Conservation (phyloP, 2,113 vertebrate genomes). For the Hipposideros armiger region DNA sequence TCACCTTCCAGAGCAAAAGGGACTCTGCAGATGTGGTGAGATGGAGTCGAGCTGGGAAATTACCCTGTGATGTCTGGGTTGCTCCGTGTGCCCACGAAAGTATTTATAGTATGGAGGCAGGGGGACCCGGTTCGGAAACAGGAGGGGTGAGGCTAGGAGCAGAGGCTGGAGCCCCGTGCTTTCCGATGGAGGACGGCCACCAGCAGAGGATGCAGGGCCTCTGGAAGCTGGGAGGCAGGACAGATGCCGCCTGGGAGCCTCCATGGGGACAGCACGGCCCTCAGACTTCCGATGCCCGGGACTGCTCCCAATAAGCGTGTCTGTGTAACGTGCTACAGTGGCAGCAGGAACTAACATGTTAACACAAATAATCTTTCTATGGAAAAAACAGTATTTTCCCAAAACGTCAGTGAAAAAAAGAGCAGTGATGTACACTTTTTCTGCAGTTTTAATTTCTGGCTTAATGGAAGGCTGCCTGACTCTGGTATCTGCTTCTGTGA, state of each 20-base stretch:
- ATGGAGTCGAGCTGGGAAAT: background rate
- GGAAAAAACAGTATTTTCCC: background rate
- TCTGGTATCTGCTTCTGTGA: background rate
- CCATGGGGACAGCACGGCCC: too few species aligned
- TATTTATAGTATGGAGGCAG: background rate
- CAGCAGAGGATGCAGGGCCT: background rate
- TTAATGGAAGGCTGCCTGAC: background rate
- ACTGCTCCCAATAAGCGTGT: too few species aligned
- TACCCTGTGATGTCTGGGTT: background rate
- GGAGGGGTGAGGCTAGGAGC: accelerated
- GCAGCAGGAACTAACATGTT: background rate
- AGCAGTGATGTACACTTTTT: background rate
- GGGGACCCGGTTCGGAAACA: background rate
- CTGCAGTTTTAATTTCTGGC: background rate
- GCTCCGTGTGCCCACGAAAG: background rate
- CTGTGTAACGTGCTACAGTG: background rate
- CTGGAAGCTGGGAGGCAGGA: background rate
- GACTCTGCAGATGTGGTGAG: too few species aligned
- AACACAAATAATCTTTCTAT: background rate
- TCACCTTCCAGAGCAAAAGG: too few species aligned
- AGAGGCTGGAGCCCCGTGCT: too few species aligned
- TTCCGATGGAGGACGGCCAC: background rate
- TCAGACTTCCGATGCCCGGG: too few species aligned
- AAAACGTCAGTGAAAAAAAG: background rate
- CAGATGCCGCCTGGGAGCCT: too few species aligned